phyloP scores from a whole-genome alignment of 2,888 invertebrate genomes.

The Polyommatus icarus region DNA sequence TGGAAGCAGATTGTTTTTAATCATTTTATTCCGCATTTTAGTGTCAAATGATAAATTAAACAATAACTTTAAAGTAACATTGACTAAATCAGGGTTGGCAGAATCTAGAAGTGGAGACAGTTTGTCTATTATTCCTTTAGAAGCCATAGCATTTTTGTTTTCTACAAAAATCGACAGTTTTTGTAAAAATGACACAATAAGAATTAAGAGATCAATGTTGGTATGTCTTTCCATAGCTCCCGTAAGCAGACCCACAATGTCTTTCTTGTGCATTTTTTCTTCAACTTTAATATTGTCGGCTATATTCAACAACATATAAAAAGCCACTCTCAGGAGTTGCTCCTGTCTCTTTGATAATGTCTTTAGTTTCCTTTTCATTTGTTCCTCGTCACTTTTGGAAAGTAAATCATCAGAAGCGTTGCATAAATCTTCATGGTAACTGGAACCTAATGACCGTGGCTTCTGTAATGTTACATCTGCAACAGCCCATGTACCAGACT shows the following conservation, averaged over 20 bases:
- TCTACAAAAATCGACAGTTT: constrained; percentile 96
- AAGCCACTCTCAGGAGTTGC: constrained; percentile 93
- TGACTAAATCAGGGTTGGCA: constrained; percentile 85
- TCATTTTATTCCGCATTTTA: constrained; percentile 92
- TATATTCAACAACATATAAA: constrained; percentile 95
- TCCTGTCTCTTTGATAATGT: constrained; percentile 95
- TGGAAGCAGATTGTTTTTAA: constrained; percentile 92
- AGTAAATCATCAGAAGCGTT: constrained; percentile 71
- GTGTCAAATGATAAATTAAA: constrained; percentile 98
- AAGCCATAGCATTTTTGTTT: constrained; percentile 95
- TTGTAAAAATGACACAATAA: constrained; percentile 96
- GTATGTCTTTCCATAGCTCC: constrained; percentile 92
- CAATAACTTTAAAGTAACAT: constrained; percentile 91
- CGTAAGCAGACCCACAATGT: constrained; percentile 91
- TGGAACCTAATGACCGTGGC: constrained; percentile 82
- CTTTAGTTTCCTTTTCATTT: constrained; percentile 87
- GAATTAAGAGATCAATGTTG: constrained; percentile 92
- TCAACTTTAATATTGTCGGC: constrained; percentile 97
- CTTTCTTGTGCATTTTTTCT: constrained; percentile 97
- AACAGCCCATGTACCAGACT: constrained; percentile 86
- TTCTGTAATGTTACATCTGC: constrained; percentile 78
- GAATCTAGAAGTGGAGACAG: constrained; percentile 88
- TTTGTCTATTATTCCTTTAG: constrained; percentile 89
- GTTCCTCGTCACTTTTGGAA: constrained; percentile 86
- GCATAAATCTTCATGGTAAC: constrained; percentile 84